Base-by-base conservation (phyloP, 2,888 invertebrate genomes). In the Xanthorhoe designata region DNA sequence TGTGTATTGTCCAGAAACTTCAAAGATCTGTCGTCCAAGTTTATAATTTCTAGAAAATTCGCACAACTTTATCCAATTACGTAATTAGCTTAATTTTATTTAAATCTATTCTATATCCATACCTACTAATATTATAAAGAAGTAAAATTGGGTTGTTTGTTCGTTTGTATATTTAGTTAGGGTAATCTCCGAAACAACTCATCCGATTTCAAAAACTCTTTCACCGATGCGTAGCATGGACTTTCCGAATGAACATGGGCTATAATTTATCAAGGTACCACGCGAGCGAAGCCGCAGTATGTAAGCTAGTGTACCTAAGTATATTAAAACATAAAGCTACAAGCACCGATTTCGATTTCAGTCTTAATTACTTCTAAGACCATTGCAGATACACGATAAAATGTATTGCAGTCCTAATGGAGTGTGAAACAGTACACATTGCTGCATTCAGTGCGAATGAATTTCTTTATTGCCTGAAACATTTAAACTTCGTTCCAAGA, bases 361-460 rank as follows among this genome's bases (percentile, higher is more conserved):
- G 58, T 50, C 29, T 62, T 62, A 62, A 62, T 56, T 56, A 60
- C 45, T 45, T 52, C 24, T 53, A 45, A 53, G 47, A 53, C 13
- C 18, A 13, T 45, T 56, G 62, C 51, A 62, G 17, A 56, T 57
- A 49, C 49, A 47, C 32, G 47, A 53, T 60, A 47, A 54, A 53
- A 54, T 29, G 54, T 47, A 45, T 24, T 45, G 53, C 45, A 45
- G 53, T 61, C 17, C 45, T 53, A 52, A 45, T 60, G 42, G 60
- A 15, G 19, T 60, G 52, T 17, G 38, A 42, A 42, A 42, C 38
- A 42, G 38, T 42, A 13, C 6, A 29, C 8, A 19, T 24, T 2
- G 47, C 42, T 50, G 32, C 19, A 49, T 42, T 45, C 10, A 35
- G 24, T 19, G 13, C 17, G 7, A 52, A 19, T 15, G 42, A 52